Percentiles rank a stretch among this genome's conserved stretches.
phyloP scores from a whole-genome alignment of 1,140 invertebrate genomes.

The Lysiphlebus fabarum region DNA sequence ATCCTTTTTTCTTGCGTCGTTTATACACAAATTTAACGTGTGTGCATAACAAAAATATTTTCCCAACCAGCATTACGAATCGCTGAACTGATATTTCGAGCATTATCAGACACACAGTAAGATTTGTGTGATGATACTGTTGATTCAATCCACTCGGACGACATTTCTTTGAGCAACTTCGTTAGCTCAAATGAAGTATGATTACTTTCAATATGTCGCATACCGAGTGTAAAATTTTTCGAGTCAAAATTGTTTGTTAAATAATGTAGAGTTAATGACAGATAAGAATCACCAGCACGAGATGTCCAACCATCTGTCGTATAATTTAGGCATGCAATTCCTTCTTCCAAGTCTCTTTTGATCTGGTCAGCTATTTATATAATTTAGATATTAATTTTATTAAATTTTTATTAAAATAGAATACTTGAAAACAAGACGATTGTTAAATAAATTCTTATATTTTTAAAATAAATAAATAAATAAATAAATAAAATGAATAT shows the following conservation, averaged over 20 bases:
- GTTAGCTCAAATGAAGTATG: not conserved
- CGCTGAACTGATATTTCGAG: conserved; percentile 5
- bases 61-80: not conserved
- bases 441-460: no score
- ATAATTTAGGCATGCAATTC: conserved; percentile 4
- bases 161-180: not conserved
- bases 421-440: no score
- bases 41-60: not conserved
- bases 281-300: not conserved
- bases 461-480: not conserved
- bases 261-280: conserved; percentile 15
- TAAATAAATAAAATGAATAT: no score
- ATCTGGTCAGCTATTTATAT: no score
- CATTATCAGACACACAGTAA: conserved; percentile 15
- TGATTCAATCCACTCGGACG: not conserved
- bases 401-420: no score
- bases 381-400: no score
- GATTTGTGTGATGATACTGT: not conserved
- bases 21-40: conserved; percentile 2
- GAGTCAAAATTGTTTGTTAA: conserved; percentile 3
- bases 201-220: not conserved
- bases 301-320: conserved; percentile 13
- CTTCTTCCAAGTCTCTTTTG: not conserved
- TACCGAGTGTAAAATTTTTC: conserved; percentile 14
- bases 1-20: not conserved